A percentile compares a stretch with the other conserved stretches of the same genome.
These are phyloP conservation scores for Cinara cedri DNA, from an alignment of 2,888 invertebrate genomes.

Conservation along the genomic window DNA sequence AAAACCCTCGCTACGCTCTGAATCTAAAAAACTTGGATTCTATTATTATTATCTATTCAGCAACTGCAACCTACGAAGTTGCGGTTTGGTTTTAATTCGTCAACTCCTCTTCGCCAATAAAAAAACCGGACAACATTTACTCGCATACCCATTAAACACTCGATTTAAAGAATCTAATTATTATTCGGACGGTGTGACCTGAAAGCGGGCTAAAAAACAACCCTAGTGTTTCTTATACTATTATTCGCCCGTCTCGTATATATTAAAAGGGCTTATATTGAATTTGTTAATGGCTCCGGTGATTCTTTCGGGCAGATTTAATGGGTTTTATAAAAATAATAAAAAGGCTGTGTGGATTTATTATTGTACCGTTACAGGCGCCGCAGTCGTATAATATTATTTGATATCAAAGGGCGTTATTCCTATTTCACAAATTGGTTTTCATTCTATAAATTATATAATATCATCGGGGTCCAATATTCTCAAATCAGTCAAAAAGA, in stretches of 20 bases:
- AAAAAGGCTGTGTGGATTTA: constrained; percentile 15
- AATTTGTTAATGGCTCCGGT: constrained; percentile 43
- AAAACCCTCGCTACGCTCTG: too few relatives aligned
- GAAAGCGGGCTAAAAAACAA: constrained; percentile 16
- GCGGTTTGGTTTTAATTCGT: not conserved
- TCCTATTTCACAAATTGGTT: too few relatives aligned
- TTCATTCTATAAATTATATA: too few relatives aligned
- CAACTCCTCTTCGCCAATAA: constrained; percentile 4
- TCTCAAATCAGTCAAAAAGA: too few relatives aligned
- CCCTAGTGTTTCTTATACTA: not conserved
- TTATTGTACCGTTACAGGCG: not conserved
- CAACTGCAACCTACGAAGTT: too few relatives aligned
- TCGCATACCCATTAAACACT: constrained; percentile 48
- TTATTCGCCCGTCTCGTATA: not conserved
- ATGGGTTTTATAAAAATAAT: constrained; percentile 42
- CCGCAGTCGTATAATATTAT: too few relatives aligned
- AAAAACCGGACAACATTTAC: constrained; percentile 30
- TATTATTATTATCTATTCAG: constrained; percentile 28
- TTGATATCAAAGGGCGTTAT: too few relatives aligned
- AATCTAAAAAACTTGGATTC: too few relatives aligned
- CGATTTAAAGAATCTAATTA: constrained; percentile 54
- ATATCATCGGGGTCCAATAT: too few relatives aligned
- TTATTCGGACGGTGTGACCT: constrained; percentile 28
- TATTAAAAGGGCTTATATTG: constrained; percentile 45
- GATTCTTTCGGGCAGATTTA: constrained; percentile 21